Conservation (phyloP, 2,797 vertebrate species). For the Pygocentrus nattereri region DNA sequence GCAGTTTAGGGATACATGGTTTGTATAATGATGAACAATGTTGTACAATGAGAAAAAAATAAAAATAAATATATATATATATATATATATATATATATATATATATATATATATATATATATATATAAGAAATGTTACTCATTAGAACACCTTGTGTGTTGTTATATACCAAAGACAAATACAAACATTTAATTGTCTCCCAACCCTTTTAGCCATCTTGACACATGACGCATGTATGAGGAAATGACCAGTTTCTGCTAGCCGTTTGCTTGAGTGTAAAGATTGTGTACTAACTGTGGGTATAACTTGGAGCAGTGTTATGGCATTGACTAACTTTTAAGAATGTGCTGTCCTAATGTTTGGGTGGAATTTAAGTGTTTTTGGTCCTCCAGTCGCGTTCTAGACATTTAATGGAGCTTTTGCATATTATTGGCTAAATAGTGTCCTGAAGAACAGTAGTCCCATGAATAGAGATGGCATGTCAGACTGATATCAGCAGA, state of each 20-base stretch:
- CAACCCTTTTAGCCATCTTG: background rate
- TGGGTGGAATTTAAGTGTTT: background rate
- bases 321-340: background rate
- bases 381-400: background rate
- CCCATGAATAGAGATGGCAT: background rate
- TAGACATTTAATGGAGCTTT: too few species aligned
- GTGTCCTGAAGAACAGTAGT: background rate
- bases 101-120: too few species aligned
- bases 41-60: too few species aligned
- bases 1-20: background rate
- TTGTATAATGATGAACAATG: too few species aligned
- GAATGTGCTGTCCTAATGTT: background rate
- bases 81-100: too few species aligned
- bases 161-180: background rate
- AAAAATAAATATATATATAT: too few species aligned
- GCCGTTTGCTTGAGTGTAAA: background rate
- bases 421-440: background rate
- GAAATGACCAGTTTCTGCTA: background rate
- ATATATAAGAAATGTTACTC: too few species aligned
- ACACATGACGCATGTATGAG: conserved; percentile 4
- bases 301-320: background rate
- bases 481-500: too few species aligned
- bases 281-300: background rate
- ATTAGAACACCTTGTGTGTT: too few species aligned
- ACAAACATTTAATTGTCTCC: background rate